phyloP scores from a whole-genome alignment of 2,888 invertebrate genomes.

The Lumbricus terrestris region DNA sequence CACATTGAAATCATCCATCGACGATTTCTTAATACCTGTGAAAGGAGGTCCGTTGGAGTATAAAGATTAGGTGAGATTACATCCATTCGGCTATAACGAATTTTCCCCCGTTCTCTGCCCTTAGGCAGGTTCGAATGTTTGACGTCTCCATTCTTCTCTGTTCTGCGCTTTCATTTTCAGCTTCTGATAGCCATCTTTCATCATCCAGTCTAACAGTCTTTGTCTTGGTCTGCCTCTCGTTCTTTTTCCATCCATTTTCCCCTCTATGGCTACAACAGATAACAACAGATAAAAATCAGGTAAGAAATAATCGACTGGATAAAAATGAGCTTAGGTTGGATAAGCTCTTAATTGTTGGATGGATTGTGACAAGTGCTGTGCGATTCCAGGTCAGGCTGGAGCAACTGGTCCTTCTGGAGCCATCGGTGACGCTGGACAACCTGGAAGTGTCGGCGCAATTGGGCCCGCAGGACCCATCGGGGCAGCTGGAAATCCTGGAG shows the following conservation, averaged over 20 bases:
- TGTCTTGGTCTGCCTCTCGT: no score
- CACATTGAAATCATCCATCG: no score
- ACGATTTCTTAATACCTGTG: no score
- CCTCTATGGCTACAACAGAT: no score
- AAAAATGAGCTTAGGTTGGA: neutral
- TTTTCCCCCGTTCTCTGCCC: no score
- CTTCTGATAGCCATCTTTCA: no score
- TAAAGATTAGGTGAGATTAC: neutral
- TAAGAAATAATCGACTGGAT: neutral
- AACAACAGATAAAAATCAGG: neutral
- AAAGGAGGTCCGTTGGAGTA: neutral
- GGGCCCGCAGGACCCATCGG: slow-evolving; percentile 31
- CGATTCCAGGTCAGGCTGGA: slow-evolving; percentile 37
- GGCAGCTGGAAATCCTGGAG: slow-evolving; percentile 36
- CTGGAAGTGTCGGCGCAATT: slow-evolving; percentile 5
- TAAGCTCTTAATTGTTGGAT: neutral
- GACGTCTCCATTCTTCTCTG: no score
- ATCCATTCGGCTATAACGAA: neutral
- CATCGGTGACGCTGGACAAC: neutral
- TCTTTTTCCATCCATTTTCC: no score
- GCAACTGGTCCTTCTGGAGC: slow-evolving; percentile 19
- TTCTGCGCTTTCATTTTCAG: no score
- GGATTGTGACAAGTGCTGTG: neutral
- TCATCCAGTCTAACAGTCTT: no score
- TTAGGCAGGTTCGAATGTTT: no score